phyloP scores from a whole-genome alignment of 1,140 invertebrate genomes.

The Belonocnema kinseyi region DNA sequence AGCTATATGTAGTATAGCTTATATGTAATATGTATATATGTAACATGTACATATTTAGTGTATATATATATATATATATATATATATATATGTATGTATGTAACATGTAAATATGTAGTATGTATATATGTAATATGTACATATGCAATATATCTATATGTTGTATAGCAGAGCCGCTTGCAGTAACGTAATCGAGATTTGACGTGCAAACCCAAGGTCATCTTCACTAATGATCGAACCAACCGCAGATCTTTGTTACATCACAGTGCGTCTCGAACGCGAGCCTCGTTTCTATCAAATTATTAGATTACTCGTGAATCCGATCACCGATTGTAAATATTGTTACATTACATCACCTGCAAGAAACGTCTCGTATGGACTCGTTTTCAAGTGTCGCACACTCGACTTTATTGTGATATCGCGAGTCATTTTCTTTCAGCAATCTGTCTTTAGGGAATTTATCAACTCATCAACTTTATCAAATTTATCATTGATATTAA shows the following conservation, averaged over 20 bases:
- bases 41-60: too few relatives aligned
- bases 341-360: not conserved
- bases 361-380: not conserved
- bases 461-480: too few relatives aligned
- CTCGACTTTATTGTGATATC: not conserved
- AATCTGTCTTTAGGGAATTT: too few relatives aligned
- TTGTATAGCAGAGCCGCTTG: not conserved
- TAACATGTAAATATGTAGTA: too few relatives aligned
- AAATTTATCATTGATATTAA: too few relatives aligned
- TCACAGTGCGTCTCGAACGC: conserved; percentile 46
- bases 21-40: too few relatives aligned
- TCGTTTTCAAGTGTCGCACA: not conserved
- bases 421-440: not conserved
- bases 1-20: too few relatives aligned
- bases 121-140: too few relatives aligned
- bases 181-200: conserved; percentile 55
- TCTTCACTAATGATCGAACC: conserved; percentile 59
- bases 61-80: too few relatives aligned
- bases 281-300: conserved; percentile 56
- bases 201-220: conserved; percentile 64
- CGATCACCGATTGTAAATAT: conserved; percentile 35
- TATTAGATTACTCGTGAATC: conserved; percentile 48
- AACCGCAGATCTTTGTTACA: conserved; percentile 59
- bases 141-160: too few relatives aligned
- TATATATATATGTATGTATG: too few relatives aligned